A percentile compares a stretch with the other conserved stretches of the same genome.
Evolutionary conservation across 1,140 invertebrate genomes (phyloP).

Genomic region (Habropoda laboriosa): DNA sequence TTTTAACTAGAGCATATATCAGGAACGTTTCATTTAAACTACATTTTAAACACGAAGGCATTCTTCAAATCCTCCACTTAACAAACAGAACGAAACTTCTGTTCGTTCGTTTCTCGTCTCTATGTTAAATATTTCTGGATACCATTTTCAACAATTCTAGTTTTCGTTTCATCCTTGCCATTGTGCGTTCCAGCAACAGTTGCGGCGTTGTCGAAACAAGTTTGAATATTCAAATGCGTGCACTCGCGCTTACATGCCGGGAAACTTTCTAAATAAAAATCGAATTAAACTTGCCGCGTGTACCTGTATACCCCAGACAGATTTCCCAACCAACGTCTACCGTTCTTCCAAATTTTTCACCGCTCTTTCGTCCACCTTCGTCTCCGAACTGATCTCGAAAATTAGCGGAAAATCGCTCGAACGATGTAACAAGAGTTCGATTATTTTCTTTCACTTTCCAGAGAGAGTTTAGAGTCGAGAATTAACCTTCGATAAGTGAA

Average conservation of each 20-base stretch:
- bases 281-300: slow-evolving; percentile 32
- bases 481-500: too few relatives aligned
- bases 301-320: neutral
- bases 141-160: slow-evolving; percentile 14
- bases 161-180: slow-evolving; percentile 27
- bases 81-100: neutral
- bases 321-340: neutral
- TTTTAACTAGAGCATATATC: too few relatives aligned
- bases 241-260: slow-evolving; percentile 17
- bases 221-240: slow-evolving; percentile 58
- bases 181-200: slow-evolving; percentile 26
- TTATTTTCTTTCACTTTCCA: too few relatives aligned
- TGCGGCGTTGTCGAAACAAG: slow-evolving; percentile 52
- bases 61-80: neutral
- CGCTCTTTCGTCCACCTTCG: neutral
- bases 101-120: neutral
- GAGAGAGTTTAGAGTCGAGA: too few relatives aligned
- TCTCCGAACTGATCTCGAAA: neutral
- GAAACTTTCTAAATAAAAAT: slow-evolving; percentile 51
- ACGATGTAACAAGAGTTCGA: too few relatives aligned
- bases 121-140: neutral
- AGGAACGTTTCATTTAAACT: too few relatives aligned
- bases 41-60: neutral
- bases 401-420: neutral
- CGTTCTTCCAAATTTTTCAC: too few relatives aligned